Conservation (phyloP, 2,888 invertebrate genomes). For the Apodemia duryi region DNA sequence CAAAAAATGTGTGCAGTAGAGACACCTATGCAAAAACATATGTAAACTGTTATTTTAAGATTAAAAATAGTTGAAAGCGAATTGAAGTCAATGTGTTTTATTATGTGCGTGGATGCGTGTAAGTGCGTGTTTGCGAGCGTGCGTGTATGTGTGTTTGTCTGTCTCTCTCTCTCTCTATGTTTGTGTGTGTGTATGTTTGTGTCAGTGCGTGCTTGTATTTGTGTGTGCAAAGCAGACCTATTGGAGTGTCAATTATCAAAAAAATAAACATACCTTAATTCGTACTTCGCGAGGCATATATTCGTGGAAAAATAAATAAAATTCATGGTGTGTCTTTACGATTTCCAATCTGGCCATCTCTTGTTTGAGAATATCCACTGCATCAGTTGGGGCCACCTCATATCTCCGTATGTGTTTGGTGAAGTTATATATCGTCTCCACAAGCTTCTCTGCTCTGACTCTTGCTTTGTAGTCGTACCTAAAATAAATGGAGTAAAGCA, state of each 20-base stretch:
- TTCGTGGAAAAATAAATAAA: conserved; percentile 60
- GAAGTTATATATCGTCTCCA: conserved; percentile 52
- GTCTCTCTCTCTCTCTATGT: too few species aligned
- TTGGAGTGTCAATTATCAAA: too few species aligned
- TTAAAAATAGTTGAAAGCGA: too few species aligned
- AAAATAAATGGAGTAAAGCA: conserved; percentile 7
- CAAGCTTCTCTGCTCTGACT: conserved; percentile 58
- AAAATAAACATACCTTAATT: conserved; percentile 47
- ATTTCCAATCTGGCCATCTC: conserved; percentile 59
- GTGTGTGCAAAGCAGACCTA: too few species aligned
- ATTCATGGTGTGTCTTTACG: conserved; percentile 59
- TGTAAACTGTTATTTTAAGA: too few species aligned
- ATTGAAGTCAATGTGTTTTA: too few species aligned
- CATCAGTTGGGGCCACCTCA: conserved; percentile 37
- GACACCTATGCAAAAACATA: too few species aligned
- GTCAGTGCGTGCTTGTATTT: too few species aligned
- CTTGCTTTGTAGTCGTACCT: conserved; percentile 68
- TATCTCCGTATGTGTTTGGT: conserved; percentile 40
- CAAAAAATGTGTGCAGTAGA: too few species aligned
- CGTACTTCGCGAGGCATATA: conserved; percentile 63
- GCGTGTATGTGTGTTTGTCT: conserved; percentile 24
- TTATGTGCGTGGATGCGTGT: too few species aligned
- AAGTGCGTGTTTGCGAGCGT: conserved; percentile 15
- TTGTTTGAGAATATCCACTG: conserved; percentile 46
- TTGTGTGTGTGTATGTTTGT: too few species aligned